Evolutionary conservation across 2,113 vertebrate genomes (phyloP), one percentile per base, ranked within the genome.

Genomic region (Halcyon senegalensis): DNA sequence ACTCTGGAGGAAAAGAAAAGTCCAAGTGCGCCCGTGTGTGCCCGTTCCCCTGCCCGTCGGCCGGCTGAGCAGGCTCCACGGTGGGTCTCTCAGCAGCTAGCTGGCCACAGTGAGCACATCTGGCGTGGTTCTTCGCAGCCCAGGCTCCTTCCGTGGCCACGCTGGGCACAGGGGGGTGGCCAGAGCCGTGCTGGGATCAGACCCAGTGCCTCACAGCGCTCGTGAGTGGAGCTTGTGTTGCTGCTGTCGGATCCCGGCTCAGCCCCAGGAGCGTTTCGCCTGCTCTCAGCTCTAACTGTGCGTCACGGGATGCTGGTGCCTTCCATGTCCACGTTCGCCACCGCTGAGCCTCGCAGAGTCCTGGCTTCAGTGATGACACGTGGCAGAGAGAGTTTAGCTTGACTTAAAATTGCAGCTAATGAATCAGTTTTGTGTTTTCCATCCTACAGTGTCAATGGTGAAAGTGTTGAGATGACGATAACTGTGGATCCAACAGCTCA

Each of bases 31-130:
- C 46, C 46, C 46, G 4, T 9, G 16, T 2, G 2, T 1, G 5
- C 11, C 1, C 5, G 2, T 23, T 39, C 25, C 27, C n/a, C 3
- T 2, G 39, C 3, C 0, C 0, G 4, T 8, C 1, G 9, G 55
- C 1, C 0, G 2, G 41, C 55, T 1, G 11, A 31, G 67, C 50
- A 9, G 39, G 58, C 39, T 37, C 21, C 3, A 2, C 1, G 9
- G 27, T 0, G 24, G 24, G 11, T 21, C 35, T 50, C 25, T 2
- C 37, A 5, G n/a, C 21, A 46, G 39, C 31, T 4, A 18, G 9
- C 25, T 31, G 63, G 11, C 39, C 5, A 3, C 9, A 12, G 64
- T 14, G 27, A 15, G 27, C 51, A 53, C 51, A 20, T 35, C 53
- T 1, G 8, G 13, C 21, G 5, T 2, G 10, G 44, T 3, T 50